Evolutionary conservation across 2,888 invertebrate species (phyloP), one percentile per base, ranked within the genome.

Genomic region (Capitulum mitella): DNA sequence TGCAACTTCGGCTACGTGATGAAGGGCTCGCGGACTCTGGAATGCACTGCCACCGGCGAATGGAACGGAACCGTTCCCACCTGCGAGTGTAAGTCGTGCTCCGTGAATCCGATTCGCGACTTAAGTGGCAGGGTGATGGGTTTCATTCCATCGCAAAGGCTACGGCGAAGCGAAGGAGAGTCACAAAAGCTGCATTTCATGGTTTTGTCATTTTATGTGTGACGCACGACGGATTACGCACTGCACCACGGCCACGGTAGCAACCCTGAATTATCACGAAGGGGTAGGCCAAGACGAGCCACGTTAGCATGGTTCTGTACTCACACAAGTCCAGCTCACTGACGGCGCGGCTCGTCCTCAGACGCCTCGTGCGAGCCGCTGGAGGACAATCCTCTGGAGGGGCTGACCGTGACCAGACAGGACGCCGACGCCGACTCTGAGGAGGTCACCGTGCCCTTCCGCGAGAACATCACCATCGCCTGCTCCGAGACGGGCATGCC

Each of bases 31-130:
- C 90, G 94, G 0, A 91, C 93, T 10, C 87, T 98, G 32, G 88
- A 93, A 79, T 98, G 98, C 85, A 92, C 93, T 1, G 93, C 94
- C 8, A 92, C 92, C 84, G 98, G 98, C 77, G 90, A 89, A 51
- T 98, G 98, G 98, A 96, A 97, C 85, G 95, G 95, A 83, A 92
- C 94, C 10, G 90, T 92, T 70, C 98, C 98, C 8, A 92, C 93
- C 86, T 98, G 98, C 86, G 92, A 93, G 88, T 94, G 96, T 96
- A 89, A 90, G 91, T 88, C 12, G n/a, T n/a, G n/a, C n/a, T n/a
- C n/a, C n/a, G n/a, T n/a, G n/a, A n/a, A n/a, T n/a, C n/a, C n/a
- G n/a, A n/a, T n/a, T n/a, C n/a, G n/a, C n/a, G n/a, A n/a, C n/a
- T n/a, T n/a, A n/a, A n/a, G n/a, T n/a, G n/a, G n/a, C n/a, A n/a